Conservation (phyloP, 2,888 invertebrate species). For the Ariolimax columbianus region DNA sequence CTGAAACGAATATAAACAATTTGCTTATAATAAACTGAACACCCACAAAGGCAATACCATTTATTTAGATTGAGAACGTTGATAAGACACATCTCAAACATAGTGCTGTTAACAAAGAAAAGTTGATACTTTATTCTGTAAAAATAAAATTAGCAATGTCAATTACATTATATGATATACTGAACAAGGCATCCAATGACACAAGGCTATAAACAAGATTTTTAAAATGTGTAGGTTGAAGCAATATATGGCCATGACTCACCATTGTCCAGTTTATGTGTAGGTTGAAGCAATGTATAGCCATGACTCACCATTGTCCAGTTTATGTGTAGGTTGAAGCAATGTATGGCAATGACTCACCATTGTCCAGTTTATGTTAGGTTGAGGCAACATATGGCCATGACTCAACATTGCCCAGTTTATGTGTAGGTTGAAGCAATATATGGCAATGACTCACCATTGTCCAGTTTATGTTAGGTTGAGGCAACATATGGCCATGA, state of each 20-base stretch:
- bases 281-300: background rate
- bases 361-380: background rate
- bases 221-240: background rate
- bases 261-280: background rate
- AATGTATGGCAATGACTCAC: background rate
- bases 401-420: background rate
- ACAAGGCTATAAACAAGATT: background rate
- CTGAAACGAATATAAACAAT: no score
- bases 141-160: background rate
- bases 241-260: background rate
- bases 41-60: no score
- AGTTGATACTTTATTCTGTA: background rate
- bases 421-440: no score
- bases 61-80: no score
- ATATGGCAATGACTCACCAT: no score
- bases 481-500: no score
- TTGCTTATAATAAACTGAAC: no score
- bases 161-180: background rate
- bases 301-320: background rate
- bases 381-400: background rate
- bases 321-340: background rate
- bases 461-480: no score
- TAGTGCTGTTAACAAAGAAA: background rate
- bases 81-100: background rate
- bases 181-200: background rate